Percentiles rank a stretch among this genome's conserved stretches.
Conservation (phyloP, 2,888 invertebrate genomes). For the Drosophila mettleri region DNA sequence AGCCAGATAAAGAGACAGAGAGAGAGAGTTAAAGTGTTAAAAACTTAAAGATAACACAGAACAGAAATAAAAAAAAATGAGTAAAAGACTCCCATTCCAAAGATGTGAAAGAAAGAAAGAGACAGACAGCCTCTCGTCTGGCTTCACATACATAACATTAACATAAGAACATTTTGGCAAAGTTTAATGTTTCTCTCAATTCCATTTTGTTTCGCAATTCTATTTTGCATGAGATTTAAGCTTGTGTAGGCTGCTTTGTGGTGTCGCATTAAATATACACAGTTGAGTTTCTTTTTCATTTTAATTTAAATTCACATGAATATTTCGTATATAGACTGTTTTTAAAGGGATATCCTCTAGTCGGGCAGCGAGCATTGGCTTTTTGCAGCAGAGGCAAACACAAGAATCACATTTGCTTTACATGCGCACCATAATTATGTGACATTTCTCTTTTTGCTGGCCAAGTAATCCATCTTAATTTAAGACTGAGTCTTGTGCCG, state of each 20-base stretch:
- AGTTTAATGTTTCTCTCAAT: neutral
- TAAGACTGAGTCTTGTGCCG: neutral
- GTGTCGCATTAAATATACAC: neutral
- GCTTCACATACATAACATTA: too few species aligned
- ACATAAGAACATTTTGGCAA: too few species aligned
- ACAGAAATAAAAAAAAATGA: too few species aligned
- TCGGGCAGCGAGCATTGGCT: neutral
- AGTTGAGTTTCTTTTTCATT: neutral
- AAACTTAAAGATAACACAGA: too few species aligned
- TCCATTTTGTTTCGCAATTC: too few species aligned
- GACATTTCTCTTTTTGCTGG: neutral
- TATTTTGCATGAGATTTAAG: neutral
- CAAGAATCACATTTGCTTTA: constrained; percentile 11
- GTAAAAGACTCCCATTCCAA: too few species aligned
- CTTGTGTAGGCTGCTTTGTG: neutral
- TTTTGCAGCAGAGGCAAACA: neutral
- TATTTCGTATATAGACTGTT: neutral
- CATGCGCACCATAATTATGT: neutral
- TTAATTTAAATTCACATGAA: neutral
- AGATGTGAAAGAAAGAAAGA: neutral
- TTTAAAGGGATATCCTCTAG: neutral
- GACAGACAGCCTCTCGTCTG: too few species aligned
- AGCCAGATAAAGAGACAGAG: neutral
- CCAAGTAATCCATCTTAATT: constrained; percentile 7
- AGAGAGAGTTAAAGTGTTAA: too few species aligned